Evolutionary conservation across 2,797 vertebrate species (phyloP).

Genomic region (Pangasius macronema): DNA sequence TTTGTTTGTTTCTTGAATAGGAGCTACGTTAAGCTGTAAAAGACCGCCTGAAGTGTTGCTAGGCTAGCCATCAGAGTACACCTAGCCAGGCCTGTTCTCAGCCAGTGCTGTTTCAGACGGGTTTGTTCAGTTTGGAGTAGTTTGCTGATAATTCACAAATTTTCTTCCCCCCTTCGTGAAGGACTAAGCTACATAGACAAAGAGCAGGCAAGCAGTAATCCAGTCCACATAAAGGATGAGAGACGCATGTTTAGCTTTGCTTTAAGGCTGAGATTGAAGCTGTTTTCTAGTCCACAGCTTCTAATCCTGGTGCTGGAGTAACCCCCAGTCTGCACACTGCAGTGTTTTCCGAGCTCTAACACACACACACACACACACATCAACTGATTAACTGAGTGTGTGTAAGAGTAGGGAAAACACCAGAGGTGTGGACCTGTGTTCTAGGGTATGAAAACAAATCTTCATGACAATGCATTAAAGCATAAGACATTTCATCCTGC

Average conservation of each 20-base stretch:
- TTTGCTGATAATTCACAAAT: not conserved
- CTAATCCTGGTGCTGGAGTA: not conserved
- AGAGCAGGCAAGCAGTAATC: not conserved
- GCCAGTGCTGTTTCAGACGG: not conserved
- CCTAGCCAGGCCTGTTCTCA: constrained; percentile 16
- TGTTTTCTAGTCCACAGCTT: not conserved
- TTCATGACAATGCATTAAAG: not conserved
- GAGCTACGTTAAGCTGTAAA: not conserved
- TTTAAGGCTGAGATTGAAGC: not conserved
- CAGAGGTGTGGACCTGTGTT: not conserved
- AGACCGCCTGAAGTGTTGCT: constrained; percentile 8
- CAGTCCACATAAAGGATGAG: not conserved
- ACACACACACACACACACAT: not conserved
- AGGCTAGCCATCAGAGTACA: not conserved
- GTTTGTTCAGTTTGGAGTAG: not conserved
- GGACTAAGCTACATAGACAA: not conserved
- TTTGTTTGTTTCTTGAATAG: not conserved
- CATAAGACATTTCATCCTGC: not conserved
- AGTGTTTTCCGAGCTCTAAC: not conserved
- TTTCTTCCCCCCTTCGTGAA: no score
- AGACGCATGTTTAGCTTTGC: not conserved
- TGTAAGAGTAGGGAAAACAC: not conserved
- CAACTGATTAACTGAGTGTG: not conserved
- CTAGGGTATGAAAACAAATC: not conserved
- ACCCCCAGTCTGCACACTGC: not conserved